Evolutionary conservation across 2,113 vertebrate species (phyloP).

Genomic region (Sphyrna mokarran): DNA sequence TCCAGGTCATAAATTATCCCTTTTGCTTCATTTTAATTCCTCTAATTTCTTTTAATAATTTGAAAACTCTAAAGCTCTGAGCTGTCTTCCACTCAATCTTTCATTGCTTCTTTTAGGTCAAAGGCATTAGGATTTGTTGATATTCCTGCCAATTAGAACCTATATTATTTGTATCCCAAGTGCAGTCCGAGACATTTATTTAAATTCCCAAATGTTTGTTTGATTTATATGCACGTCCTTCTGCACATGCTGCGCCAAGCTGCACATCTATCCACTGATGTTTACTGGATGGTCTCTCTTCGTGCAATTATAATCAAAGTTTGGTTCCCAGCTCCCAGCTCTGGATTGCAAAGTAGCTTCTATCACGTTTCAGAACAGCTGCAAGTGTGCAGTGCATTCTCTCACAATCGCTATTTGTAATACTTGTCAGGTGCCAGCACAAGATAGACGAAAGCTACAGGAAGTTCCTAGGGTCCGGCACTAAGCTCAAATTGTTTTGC

Average conservation of each 20-base stretch:
- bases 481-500: neutral
- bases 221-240: neutral
- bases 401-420: neutral
- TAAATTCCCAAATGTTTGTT: neutral
- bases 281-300: neutral
- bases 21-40: neutral
- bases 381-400: neutral
- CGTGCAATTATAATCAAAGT: neutral
- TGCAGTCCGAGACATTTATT: neutral
- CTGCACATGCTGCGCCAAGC: neutral
- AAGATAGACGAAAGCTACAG: neutral
- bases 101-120: neutral
- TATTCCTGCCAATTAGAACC: slow-evolving; percentile 14
- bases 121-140: slow-evolving; percentile 4
- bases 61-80: neutral
- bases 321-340: neutral
- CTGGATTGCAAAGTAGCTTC: neutral
- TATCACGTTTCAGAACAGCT: neutral
- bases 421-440: neutral
- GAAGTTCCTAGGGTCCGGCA: neutral
- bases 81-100: neutral
- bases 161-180: neutral
- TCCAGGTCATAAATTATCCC: neutral
- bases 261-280: neutral
- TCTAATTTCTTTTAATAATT: neutral